phyloP scores from a whole-genome alignment of 2,113 vertebrate species.

The Laterallus jamaicensis region DNA sequence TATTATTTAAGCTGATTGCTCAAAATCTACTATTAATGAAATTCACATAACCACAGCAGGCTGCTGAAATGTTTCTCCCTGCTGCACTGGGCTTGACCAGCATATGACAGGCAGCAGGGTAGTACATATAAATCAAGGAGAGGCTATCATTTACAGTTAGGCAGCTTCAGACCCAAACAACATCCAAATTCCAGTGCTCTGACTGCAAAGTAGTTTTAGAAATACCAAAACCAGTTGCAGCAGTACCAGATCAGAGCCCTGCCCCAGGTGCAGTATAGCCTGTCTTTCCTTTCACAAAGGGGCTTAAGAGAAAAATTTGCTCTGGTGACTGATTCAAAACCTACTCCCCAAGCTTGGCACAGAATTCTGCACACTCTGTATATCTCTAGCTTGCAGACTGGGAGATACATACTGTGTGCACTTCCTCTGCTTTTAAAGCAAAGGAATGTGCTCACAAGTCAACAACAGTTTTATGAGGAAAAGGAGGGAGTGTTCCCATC shows the following conservation, averaged over 20 bases:
- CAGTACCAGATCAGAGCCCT: not conserved
- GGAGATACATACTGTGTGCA: not conserved
- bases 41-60: not conserved
- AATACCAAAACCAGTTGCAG: not conserved
- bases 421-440: not conserved
- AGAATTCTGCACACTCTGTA: not conserved
- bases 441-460: not conserved
- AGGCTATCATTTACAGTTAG: not conserved
- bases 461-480: not conserved
- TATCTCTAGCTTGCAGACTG: not conserved
- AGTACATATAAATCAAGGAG: not conserved
- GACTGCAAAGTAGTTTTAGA: not conserved
- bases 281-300: not conserved
- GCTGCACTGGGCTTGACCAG: not conserved
- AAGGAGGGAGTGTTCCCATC: not conserved
- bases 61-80: not conserved
- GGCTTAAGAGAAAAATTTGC: not conserved
- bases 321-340: not conserved
- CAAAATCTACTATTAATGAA: not conserved
- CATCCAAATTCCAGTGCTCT: not conserved
- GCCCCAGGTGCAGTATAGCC: not conserved
- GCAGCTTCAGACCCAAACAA: not conserved
- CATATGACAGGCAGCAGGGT: not conserved
- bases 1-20: not conserved
- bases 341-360: not conserved